These are phyloP conservation scores for Julus scandinavius DNA, from an alignment of 2,888 invertebrate genomes.

Conservation along the genomic window DNA sequence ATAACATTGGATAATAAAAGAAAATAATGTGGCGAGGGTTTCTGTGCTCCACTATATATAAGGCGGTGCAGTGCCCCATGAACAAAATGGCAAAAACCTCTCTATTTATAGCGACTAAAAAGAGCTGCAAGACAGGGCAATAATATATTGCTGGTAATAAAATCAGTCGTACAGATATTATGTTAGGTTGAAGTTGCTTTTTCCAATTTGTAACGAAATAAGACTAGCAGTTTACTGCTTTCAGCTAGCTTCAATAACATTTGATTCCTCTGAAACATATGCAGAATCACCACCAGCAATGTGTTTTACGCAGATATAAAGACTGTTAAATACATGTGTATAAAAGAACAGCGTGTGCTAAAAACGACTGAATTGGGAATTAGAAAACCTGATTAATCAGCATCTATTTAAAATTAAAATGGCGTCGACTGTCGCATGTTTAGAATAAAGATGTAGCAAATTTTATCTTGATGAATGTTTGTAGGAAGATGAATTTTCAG, in stretches of 20 bases:
- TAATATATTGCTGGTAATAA: conserved; percentile 43
- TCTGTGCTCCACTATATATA: conserved; percentile 26
- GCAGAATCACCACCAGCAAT: not conserved
- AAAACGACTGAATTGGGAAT: not conserved
- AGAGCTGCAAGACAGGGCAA: conserved; percentile 28
- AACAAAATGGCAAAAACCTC: conserved; percentile 43
- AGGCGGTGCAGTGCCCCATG: conserved; percentile 43
- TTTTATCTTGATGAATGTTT: not conserved
- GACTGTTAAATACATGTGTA: not conserved
- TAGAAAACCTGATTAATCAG: not conserved
- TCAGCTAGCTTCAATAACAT: not conserved
- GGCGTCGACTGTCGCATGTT: not conserved
- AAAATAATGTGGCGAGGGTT: conserved; percentile 5
- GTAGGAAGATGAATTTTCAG: too few species aligned
- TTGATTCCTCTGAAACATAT: not conserved
- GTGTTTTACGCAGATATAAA: not conserved
- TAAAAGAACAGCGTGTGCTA: not conserved
- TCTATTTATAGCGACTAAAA: conserved; percentile 39
- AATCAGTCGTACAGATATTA: conserved; percentile 36
- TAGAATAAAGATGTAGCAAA: too few species aligned
- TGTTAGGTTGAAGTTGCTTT: conserved; percentile 41
- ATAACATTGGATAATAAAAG: conserved; percentile 44
- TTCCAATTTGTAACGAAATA: conserved; percentile 43
- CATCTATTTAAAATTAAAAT: not conserved
- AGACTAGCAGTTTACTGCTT: conserved; percentile 14